These are phyloP conservation scores for Istiophorus platypterus DNA, from an alignment of 2,113 vertebrate genomes.

Conservation along the genomic window DNA sequence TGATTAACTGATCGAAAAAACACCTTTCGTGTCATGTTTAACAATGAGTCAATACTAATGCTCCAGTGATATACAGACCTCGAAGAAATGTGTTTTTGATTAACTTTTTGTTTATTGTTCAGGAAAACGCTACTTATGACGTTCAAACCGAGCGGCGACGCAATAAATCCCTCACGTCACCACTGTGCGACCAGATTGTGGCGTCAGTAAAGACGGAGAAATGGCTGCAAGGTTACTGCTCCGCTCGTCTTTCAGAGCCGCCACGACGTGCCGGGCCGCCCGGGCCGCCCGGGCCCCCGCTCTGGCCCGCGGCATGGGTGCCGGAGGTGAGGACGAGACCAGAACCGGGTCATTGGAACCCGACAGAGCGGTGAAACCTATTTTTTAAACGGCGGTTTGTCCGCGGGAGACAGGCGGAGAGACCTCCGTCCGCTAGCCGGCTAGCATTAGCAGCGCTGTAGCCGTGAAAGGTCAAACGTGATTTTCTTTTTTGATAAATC, in stretches of 20 bases:
- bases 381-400: neutral
- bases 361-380: accelerated
- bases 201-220: slow-evolving; percentile 44
- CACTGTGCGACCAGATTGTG: neutral
- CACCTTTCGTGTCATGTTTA: too few species aligned
- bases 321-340: slow-evolving; percentile 76
- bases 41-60: too few species aligned
- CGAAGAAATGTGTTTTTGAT: too few species aligned
- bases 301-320: slow-evolving; percentile 71
- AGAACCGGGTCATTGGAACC: accelerated
- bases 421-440: neutral
- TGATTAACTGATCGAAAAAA: too few species aligned
- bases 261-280: slow-evolving; percentile 38
- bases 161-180: slow-evolving; percentile 23
- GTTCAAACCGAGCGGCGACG: neutral
- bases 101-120: too few species aligned
- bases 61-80: too few species aligned
- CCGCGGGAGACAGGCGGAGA: neutral
- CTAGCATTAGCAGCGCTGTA: slow-evolving; percentile 18
- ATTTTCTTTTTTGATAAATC: neutral
- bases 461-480: slow-evolving; percentile 18
- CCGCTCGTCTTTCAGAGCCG: slow-evolving; percentile 72
- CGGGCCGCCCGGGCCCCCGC: slow-evolving; percentile 40
- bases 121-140: neutral
- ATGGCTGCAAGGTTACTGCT: slow-evolving; percentile 86